phyloP scores from a whole-genome alignment of 1,140 invertebrate species.

The Listronotus oregonensis region DNA sequence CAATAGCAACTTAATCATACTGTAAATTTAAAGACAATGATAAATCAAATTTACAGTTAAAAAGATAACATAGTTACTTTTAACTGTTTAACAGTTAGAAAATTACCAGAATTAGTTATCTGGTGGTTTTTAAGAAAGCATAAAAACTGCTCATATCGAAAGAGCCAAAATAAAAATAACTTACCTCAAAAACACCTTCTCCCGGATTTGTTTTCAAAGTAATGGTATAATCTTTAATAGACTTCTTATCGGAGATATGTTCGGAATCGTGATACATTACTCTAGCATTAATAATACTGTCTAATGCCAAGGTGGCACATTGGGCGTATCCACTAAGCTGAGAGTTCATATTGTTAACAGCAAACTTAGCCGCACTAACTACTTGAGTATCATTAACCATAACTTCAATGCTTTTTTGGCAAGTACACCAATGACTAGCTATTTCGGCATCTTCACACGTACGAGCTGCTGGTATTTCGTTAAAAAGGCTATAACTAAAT shows the following conservation, averaged over 20 bases:
- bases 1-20: too few species aligned
- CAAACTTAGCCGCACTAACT: slow-evolving; percentile 58
- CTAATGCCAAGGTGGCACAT: slow-evolving; percentile 64
- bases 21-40: too few species aligned
- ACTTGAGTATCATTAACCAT: slow-evolving; percentile 59
- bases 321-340: slow-evolving; percentile 63
- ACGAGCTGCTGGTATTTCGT: slow-evolving; percentile 69
- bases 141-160: background rate
- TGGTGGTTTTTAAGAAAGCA: too few species aligned
- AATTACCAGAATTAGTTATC: too few species aligned
- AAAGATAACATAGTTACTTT: too few species aligned
- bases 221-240: slow-evolving; percentile 68
- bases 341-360: slow-evolving; percentile 68
- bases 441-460: slow-evolving; percentile 78
- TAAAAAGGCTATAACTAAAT: slow-evolving; percentile 71
- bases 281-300: slow-evolving; percentile 62
- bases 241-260: slow-evolving; percentile 52
- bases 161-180: background rate
- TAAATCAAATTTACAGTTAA: too few species aligned
- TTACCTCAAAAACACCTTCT: slow-evolving; percentile 73
- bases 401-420: slow-evolving; percentile 65
- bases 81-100: too few species aligned
- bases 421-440: slow-evolving; percentile 82
- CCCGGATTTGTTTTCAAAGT: slow-evolving; percentile 71
- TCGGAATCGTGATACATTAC: slow-evolving; percentile 57